Percentiles rank a stretch among this genome's conserved stretches.
Evolutionary conservation across 1,140 invertebrate genomes (phyloP).

Genomic region (Lucilia cuprina): DNA sequence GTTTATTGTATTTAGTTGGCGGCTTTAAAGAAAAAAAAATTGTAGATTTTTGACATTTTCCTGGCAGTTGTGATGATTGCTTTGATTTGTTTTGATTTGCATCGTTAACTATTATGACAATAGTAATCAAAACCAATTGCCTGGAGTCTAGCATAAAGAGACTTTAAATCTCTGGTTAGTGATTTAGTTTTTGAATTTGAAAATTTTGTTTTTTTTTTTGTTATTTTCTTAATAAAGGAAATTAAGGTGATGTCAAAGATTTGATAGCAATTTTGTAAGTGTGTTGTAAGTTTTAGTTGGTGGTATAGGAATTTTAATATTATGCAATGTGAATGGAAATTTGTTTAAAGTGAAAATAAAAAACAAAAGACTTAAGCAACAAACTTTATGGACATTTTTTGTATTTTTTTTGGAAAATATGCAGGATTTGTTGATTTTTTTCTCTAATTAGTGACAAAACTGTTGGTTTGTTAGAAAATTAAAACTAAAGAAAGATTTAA

Average conservation of each 20-base stretch:
- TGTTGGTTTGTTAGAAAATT: too few relatives aligned
- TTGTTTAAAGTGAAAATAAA: background rate
- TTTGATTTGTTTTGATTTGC: conserved; percentile 35
- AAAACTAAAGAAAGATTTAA: too few relatives aligned
- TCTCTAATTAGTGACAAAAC: background rate
- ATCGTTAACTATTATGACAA: conserved; percentile 34
- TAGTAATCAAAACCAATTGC: conserved; percentile 31
- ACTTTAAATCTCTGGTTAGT: too few relatives aligned
- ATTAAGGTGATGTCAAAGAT: background rate
- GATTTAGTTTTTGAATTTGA: background rate
- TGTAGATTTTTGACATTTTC: conserved; percentile 31
- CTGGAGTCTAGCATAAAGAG: background rate
- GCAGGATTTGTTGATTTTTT: background rate
- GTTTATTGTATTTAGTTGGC: conserved; percentile 28
- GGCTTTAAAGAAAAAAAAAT: background rate
- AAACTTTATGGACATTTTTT: conserved; percentile 18
- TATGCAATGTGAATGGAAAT: background rate
- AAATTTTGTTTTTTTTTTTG: background rate
- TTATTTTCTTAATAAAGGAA: conserved; percentile 1
- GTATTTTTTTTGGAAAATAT: background rate
- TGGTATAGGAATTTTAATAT: background rate
- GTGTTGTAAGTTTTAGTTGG: background rate
- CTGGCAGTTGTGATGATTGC: conserved; percentile 30
- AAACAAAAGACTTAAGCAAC: conserved; percentile 40
- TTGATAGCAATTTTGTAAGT: background rate